These are phyloP conservation scores for Pristis pectinata DNA, from an alignment of 2,797 vertebrate species.

Conservation along the genomic window DNA sequence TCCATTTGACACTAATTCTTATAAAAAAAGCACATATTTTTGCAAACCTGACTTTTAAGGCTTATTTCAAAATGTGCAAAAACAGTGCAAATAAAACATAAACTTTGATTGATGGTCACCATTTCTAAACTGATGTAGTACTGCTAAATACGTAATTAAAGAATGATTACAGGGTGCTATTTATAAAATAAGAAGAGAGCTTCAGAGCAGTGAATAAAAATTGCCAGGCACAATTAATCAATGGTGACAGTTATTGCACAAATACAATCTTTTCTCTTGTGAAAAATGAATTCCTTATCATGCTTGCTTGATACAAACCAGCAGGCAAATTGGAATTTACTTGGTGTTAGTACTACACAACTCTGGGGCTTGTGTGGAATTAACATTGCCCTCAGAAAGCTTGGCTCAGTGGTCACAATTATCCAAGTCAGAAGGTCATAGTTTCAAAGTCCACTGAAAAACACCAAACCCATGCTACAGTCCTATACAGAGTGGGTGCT, in stretches of 20 bases:
- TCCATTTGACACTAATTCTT: background rate
- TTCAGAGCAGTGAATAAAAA: background rate
- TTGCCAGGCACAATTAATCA: background rate
- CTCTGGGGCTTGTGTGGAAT: background rate
- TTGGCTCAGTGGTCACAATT: background rate
- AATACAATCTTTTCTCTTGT: background rate
- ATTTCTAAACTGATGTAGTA: background rate
- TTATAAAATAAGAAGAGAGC: background rate
- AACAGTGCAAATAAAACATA: background rate
- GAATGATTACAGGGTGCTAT: constrained; percentile 5
- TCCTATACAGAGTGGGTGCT: background rate
- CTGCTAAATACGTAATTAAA: constrained; percentile 8
- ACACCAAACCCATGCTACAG: background rate
- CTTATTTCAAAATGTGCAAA: background rate
- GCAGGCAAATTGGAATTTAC: background rate
- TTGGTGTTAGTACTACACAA: background rate
- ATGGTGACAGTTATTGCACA: background rate
- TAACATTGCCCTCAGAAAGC: background rate
- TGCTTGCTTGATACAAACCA: background rate
- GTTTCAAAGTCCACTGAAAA: background rate
- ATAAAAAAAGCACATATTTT: background rate
- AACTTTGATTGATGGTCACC: background rate
- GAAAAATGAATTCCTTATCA: background rate
- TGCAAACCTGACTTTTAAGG: background rate
- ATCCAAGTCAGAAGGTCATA: background rate